Base-by-base conservation (phyloP, 1,140 invertebrate species). In the Sitodiplosis mosellana region DNA sequence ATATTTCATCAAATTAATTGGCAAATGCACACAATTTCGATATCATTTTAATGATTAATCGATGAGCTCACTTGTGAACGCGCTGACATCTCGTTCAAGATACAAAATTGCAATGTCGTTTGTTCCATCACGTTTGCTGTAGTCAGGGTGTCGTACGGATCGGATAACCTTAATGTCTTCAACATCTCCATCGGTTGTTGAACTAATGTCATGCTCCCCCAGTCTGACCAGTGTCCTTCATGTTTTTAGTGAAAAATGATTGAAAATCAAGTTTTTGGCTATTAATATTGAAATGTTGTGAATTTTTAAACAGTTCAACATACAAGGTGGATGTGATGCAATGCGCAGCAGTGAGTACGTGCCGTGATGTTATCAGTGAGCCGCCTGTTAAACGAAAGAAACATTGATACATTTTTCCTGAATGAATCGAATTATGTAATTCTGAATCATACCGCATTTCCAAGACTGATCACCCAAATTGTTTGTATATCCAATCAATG, bases 371-470 rank as follows among this genome's bases (percentile, higher is more conserved):
- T 1, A 62, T 64, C 17, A 64, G 54, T 50, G 64, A 48, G 2
- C 62, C 55, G 12, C 61, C 61, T 27, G 27, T n/a, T n/a, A n/a
- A 27, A 27, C 10, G 27, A 27, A 27, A 27, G 3, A 27, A 27
- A 27, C 3, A 27, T n/a, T n/a, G n/a, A n/a, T n/a, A n/a, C n/a
- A n/a, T n/a, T n/a, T n/a, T n/a, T n/a, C n/a, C n/a, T n/a, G n/a
- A n/a, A n/a, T n/a, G n/a, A n/a, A n/a, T n/a, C n/a, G n/a, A n/a
- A n/a, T n/a, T n/a, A n/a, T n/a, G n/a, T n/a, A n/a, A n/a, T n/a
- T n/a, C n/a, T n/a, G n/a, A n/a, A n/a, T n/a, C n/a, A n/a, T n/a
- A 27, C 62, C 62, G 33, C 62, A 64, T 47, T 61, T 63, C 17
- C 63, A 64, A 0, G 57, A 52, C 1, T 53, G 53, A 0, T 46